A percentile compares a stretch with the other conserved stretches of the same genome.
Conservation (phyloP, 1,140 invertebrate species). For the Chironomus tepperi region DNA sequence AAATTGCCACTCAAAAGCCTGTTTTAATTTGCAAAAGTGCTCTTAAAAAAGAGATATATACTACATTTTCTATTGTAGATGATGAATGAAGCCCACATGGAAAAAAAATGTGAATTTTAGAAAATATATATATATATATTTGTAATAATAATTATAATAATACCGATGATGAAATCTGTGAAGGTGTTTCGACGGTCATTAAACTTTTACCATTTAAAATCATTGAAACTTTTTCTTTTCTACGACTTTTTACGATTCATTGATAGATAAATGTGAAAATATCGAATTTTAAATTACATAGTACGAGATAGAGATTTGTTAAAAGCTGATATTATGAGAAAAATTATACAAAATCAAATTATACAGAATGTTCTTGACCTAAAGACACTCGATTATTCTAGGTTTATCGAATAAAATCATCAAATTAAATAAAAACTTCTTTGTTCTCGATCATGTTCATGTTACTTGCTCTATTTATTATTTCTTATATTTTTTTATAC, state of each 20-base stretch:
- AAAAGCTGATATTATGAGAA: background rate
- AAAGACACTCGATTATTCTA: background rate
- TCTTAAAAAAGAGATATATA: no score
- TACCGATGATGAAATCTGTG: background rate
- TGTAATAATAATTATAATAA: no score
- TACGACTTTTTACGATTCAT: background rate
- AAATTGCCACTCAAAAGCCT: no score
- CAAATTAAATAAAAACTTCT: no score
- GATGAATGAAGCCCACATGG: conserved; percentile 6
- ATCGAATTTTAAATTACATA: background rate
- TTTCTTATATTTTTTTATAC: background rate
- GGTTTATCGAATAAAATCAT: background rate
- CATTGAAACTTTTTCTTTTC: no score
- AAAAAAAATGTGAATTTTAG: no score
- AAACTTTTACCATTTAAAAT: background rate
- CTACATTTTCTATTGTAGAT: background rate
- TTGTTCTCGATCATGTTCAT: background rate
- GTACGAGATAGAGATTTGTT: no score
- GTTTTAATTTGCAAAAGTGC: no score
- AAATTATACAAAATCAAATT: background rate
- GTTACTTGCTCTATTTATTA: background rate
- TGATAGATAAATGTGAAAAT: background rate
- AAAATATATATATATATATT: no score
- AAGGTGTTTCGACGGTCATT: background rate
- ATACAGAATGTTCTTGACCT: background rate